A percentile compares a stretch with the other conserved stretches of the same genome.
phyloP scores from a whole-genome alignment of 2,797 vertebrate species.

The Todus mexicanus region DNA sequence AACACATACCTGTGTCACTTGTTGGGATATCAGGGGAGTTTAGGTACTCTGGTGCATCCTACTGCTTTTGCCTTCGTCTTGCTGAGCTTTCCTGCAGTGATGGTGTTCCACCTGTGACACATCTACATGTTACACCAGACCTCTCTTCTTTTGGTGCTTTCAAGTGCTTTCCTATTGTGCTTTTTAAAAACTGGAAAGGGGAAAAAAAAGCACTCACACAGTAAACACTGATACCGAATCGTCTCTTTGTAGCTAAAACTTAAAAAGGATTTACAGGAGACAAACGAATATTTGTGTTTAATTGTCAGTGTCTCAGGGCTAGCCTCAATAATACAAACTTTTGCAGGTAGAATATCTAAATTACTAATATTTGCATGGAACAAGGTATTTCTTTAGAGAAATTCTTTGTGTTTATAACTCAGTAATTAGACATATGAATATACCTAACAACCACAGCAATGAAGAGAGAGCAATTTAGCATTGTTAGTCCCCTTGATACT shows the following conservation, averaged over 20 bases:
- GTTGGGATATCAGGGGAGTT: not conserved
- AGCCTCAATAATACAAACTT: not conserved
- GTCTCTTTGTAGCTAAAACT: not conserved
- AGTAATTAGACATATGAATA: conserved; percentile 2
- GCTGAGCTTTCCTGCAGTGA: not conserved
- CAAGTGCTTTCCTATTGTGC: not conserved
- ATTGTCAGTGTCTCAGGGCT: not conserved
- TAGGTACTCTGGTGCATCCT: not conserved
- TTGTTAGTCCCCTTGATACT: not conserved
- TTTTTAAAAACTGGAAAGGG: not conserved
- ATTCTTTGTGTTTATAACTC: not conserved
- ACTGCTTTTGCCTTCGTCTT: not conserved
- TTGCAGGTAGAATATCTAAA: not conserved
- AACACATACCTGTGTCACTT: not conserved
- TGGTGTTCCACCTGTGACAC: not conserved
- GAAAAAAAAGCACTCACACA: fast-evolving
- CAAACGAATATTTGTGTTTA: not conserved
- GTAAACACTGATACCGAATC: not conserved
- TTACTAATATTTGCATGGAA: not conserved
- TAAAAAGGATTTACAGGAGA: not conserved
- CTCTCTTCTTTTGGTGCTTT: not conserved
- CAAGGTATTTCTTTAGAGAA: not conserved
- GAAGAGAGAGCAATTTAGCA: not conserved
- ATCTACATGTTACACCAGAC: not conserved
- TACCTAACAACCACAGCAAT: not conserved